Conservation (phyloP, 2,888 invertebrate species). For the Psylliodes chrysocephalus region DNA sequence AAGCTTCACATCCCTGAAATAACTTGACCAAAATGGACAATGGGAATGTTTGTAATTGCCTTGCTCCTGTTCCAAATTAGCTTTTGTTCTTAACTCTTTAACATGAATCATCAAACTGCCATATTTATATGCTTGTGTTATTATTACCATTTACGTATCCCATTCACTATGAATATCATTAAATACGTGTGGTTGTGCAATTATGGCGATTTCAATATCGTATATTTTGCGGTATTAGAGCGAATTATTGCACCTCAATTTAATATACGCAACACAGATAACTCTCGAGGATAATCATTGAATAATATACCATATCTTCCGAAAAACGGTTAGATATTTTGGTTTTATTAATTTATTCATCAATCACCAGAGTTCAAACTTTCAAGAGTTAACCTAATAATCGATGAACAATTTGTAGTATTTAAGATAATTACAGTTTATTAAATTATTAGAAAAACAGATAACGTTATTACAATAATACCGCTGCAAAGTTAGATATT, state of each 20-base stretch:
- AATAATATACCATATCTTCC: no score
- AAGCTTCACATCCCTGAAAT: constrained; percentile 53
- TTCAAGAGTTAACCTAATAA: no score
- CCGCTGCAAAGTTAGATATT: no score
- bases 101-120: constrained; percentile 47
- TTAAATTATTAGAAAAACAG: no score
- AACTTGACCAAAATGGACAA: constrained; percentile 56
- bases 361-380: no score
- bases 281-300: no score
- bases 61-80: constrained; percentile 45
- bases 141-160: constrained; percentile 1
- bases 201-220: constrained; percentile 1
- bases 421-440: no score
- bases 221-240: neutral
- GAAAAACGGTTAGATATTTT: no score
- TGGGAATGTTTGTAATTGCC: constrained; percentile 49
- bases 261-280: no score
- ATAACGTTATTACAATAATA: no score
- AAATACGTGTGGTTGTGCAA: constrained; percentile 8
- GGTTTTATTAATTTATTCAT: no score
- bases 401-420: no score
- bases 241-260: constrained; percentile 3
- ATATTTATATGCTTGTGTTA: constrained; percentile 42
- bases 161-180: constrained; percentile 3
- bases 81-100: constrained; percentile 48